phyloP scores from a whole-genome alignment of 2,113 vertebrate species.

The Corythaixoides concolor region DNA sequence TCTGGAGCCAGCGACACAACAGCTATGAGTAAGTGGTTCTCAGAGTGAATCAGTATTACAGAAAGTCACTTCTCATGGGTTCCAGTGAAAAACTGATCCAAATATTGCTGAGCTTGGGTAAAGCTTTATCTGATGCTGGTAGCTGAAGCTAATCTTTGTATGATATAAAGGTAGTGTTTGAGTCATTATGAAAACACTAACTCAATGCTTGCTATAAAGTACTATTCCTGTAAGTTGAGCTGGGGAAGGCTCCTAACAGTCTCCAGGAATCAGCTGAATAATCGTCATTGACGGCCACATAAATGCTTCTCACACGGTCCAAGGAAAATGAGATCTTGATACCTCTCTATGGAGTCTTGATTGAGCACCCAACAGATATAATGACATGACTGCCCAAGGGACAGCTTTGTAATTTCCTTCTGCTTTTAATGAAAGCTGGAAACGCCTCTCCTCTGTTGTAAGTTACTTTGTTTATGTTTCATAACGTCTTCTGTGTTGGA shows the following conservation, averaged over 20 bases:
- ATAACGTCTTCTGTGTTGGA: background rate
- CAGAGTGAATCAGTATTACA: background rate
- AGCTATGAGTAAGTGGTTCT: background rate
- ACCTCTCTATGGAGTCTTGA: background rate
- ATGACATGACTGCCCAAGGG: background rate
- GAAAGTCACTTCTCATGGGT: background rate
- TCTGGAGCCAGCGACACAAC: constrained; percentile 15
- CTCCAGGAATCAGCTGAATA: background rate
- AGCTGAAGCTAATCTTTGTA: background rate
- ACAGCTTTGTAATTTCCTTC: background rate
- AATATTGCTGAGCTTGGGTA: background rate
- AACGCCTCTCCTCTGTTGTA: background rate
- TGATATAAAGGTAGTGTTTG: background rate
- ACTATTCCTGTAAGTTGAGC: background rate
- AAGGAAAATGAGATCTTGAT: background rate
- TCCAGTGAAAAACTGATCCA: background rate
- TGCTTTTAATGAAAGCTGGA: background rate
- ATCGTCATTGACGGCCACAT: background rate
- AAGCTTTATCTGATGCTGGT: background rate
- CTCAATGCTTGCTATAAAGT: background rate
- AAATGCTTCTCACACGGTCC: background rate
- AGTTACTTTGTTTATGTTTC: constrained; percentile 6
- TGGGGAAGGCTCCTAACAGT: background rate
- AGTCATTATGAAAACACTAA: background rate
- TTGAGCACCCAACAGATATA: background rate